Evolutionary conservation across 64 coral and sea anemone genomes (phyloP).

Genomic region (Stichodactyla helianthus): DNA sequence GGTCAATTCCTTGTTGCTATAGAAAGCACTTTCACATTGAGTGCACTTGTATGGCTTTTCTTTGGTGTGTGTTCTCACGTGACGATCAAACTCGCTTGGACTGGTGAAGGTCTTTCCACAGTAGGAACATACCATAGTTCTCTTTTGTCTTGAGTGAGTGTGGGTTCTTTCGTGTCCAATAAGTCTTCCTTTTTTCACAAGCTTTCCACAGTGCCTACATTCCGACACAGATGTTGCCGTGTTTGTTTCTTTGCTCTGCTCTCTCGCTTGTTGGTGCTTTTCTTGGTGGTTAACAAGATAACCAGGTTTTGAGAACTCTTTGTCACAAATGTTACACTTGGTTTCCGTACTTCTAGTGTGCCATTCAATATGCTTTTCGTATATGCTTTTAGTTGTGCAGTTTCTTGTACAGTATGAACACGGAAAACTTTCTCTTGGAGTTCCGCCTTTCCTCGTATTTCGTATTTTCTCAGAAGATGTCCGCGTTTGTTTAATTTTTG

Average conservation of each 20-base stretch:
- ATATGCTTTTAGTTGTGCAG: not conserved
- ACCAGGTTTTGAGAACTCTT: not conserved
- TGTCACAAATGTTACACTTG: not conserved
- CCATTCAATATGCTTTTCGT: not conserved
- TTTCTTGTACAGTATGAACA: not conserved
- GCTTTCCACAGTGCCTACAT: not conserved
- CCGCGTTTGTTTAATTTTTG: not conserved
- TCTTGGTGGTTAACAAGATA: not conserved
- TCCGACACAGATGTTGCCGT: not conserved
- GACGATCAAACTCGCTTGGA: not conserved
- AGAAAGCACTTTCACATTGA: not conserved
- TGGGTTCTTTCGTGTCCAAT: not conserved
- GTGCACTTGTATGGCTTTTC: slow-evolving; percentile 13
- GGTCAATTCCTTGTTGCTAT: not conserved
- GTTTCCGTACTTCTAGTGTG: not conserved
- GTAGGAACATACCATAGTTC: not conserved
- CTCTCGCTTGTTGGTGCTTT: not conserved
- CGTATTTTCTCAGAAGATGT: not conserved
- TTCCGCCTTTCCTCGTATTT: not conserved
- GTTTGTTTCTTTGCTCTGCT: not conserved
- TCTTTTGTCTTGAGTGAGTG: not conserved
- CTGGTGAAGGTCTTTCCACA: not conserved
- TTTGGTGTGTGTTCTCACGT: slow-evolving; percentile 1
- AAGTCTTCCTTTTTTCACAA: not conserved
- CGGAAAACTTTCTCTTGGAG: not conserved